Percentiles rank a stretch among this genome's conserved stretches.
These are phyloP conservation scores for Eurystomus gularis DNA, from an alignment of 2,113 vertebrate species.

Conservation along the genomic window DNA sequence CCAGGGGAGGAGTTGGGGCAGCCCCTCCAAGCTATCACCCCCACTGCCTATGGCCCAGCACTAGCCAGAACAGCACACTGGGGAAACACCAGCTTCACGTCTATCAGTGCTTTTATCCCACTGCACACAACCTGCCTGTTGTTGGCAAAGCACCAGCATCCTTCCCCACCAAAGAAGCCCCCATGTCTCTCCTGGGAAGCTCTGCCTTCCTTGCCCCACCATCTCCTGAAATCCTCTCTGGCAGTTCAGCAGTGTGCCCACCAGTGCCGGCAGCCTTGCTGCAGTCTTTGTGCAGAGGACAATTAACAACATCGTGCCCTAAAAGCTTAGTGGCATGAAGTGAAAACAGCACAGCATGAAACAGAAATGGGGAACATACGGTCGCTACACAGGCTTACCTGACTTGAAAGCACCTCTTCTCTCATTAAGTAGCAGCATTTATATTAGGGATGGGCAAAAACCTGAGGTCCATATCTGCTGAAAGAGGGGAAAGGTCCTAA, in stretches of 20 bases:
- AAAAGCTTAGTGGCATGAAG: background rate
- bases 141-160: background rate
- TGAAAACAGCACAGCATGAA: background rate
- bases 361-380: background rate
- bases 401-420: background rate
- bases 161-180: background rate
- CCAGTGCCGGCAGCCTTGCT: rapidly evolving
- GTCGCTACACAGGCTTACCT: background rate
- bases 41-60: background rate
- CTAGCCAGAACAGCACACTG: background rate
- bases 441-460: background rate
- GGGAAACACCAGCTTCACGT: background rate
- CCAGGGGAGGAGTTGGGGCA: rapidly evolving
- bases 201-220: background rate
- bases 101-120: background rate
- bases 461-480: background rate
- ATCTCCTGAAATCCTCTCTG: background rate
- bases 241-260: background rate
- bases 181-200: rapidly evolving
- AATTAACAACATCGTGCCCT: background rate
- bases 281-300: background rate
- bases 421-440: background rate
- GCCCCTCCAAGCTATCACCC: background rate
- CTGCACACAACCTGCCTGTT: background rate
- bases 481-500: background rate